phyloP scores from a whole-genome alignment of 2,888 invertebrate genomes.

The Drosophila multiciliata region DNA sequence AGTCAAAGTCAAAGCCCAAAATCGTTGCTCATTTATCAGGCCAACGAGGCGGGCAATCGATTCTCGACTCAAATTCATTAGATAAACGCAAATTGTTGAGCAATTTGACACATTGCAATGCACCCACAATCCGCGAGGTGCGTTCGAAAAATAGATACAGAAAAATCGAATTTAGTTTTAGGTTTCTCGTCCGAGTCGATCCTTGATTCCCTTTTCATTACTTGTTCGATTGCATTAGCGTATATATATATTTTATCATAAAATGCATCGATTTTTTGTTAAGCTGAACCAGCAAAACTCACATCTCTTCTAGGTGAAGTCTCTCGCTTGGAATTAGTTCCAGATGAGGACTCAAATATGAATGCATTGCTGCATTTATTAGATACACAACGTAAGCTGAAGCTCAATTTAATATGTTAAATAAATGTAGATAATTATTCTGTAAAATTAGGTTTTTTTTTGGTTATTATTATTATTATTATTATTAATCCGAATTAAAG shows the following conservation, averaged over 20 bases:
- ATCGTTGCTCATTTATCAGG: conserved; percentile 45
- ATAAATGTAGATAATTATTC: background rate
- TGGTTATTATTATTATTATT: too few species aligned
- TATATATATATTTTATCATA: too few species aligned
- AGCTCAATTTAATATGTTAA: background rate
- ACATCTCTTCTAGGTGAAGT: background rate
- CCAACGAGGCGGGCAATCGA: conserved; percentile 50
- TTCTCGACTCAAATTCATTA: conserved; percentile 62
- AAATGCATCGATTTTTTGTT: background rate
- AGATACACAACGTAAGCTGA: background rate
- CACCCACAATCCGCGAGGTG: conserved; percentile 17
- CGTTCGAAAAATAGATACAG: background rate
- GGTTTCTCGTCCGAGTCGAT: background rate
- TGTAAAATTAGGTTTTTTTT: background rate
- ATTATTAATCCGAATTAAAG: too few species aligned
- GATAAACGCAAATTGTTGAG: conserved; percentile 48
- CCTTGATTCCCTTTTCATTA: background rate
- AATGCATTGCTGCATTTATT: background rate
- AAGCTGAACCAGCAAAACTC: conserved; percentile 10
- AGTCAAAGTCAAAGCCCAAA: conserved; percentile 64
- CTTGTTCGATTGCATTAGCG: background rate
- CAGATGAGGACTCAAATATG: conserved; percentile 6
- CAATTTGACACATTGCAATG: conserved; percentile 59
- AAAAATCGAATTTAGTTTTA: background rate
- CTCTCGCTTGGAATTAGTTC: conserved; percentile 6